phyloP scores from a whole-genome alignment of 1,140 invertebrate species.

The Pantala flavescens region DNA sequence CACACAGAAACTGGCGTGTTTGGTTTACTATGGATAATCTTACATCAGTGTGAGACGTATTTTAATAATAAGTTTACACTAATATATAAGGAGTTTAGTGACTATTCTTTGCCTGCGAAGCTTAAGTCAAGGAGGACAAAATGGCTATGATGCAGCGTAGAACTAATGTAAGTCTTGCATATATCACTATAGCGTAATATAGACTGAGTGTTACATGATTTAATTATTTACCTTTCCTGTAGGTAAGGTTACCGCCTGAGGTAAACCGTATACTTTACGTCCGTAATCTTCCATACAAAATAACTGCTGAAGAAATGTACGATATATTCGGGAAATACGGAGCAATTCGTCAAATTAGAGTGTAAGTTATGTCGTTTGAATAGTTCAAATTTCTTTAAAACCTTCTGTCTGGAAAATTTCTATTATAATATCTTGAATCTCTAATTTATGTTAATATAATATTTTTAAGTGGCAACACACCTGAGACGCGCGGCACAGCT shows the following conservation, averaged over 20 bases:
- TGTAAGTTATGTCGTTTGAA: constrained; percentile 56
- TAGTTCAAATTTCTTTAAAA: constrained; percentile 12
- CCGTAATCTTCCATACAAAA: constrained; percentile 97
- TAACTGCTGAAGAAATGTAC: constrained; percentile 99
- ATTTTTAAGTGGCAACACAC: constrained; percentile 80
- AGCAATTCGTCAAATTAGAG: constrained; percentile 94
- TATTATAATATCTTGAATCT: neutral
- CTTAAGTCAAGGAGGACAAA: neutral
- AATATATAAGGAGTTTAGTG: too few species aligned
- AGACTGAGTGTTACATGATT: neutral
- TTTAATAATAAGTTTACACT: too few species aligned
- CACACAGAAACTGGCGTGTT: too few species aligned
- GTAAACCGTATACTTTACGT: constrained; percentile 97
- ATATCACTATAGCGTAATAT: neutral
- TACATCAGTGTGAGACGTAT: too few species aligned
- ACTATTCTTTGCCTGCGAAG: too few species aligned
- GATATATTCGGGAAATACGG: constrained; percentile 99
- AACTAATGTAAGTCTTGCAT: neutral
- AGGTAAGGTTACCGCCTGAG: constrained; percentile 96
- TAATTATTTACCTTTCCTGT: constrained; percentile 28
- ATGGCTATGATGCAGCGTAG: constrained; percentile 1
- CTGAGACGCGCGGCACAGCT: constrained; percentile 94
- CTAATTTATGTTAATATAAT: constrained; percentile 22
- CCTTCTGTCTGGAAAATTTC: neutral
- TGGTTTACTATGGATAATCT: too few species aligned